Evolutionary conservation across 2,113 vertebrate species (phyloP).

Genomic region (Amphiprion percula): DNA sequence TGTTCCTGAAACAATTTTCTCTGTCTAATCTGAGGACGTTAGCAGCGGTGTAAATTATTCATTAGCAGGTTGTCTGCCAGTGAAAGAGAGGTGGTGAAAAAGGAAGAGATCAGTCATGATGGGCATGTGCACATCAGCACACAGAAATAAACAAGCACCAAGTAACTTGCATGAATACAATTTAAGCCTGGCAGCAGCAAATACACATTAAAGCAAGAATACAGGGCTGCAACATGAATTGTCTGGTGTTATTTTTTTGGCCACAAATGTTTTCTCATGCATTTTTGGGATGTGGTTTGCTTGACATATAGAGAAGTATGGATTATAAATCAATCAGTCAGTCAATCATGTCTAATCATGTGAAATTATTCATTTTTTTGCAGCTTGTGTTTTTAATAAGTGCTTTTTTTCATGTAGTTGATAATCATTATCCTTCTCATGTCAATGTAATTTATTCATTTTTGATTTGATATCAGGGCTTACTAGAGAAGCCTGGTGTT

Average conservation of each 20-base stretch:
- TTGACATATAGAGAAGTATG: background rate
- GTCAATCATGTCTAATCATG: background rate
- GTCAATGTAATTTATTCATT: slow-evolving; percentile 2
- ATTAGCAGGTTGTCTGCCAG: slow-evolving; percentile 67
- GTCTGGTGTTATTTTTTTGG: no score
- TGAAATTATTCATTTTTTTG: slow-evolving; percentile 17
- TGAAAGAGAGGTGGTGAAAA: slow-evolving; percentile 65
- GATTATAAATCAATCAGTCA: slow-evolving; percentile 31
- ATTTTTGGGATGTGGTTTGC: background rate
- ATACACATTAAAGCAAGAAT: slow-evolving; percentile 9
- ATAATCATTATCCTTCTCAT: background rate
- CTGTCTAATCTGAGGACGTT: slow-evolving; percentile 82
- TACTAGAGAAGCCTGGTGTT: background rate
- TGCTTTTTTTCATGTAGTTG: background rate
- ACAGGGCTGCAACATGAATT: background rate
- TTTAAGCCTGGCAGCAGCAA: slow-evolving; percentile 5
- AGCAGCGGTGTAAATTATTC: slow-evolving; percentile 78
- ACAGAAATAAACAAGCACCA: slow-evolving; percentile 44
- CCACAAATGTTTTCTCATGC: slow-evolving; percentile 3
- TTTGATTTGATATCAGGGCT: background rate
- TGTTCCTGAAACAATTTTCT: slow-evolving; percentile 81
- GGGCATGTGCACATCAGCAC: slow-evolving; percentile 57
- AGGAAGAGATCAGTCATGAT: slow-evolving; percentile 61
- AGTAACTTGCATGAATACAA: slow-evolving; percentile 11
- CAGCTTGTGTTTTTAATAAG: slow-evolving; percentile 16